These are phyloP conservation scores for Xestobium rufovillosum DNA, from an alignment of 2,888 invertebrate genomes.

Conservation along the genomic window DNA sequence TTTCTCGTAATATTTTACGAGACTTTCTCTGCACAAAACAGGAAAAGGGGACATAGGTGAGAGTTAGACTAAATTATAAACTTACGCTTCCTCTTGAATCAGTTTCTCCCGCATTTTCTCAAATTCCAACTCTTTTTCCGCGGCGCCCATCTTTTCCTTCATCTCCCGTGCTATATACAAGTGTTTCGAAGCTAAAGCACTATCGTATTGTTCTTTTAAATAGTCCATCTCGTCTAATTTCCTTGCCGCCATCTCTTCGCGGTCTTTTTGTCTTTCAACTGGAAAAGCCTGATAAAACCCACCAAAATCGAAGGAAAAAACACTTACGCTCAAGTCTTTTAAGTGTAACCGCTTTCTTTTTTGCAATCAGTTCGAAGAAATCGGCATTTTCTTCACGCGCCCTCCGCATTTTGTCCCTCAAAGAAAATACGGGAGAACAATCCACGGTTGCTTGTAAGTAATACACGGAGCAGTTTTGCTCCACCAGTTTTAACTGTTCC, in stretches of 20 bases:
- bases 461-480: conserved; percentile 34
- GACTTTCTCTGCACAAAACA: conserved; percentile 46
- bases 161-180: conserved; percentile 30
- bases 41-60: too few relatives aligned
- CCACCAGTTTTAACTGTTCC: conserved; percentile 31
- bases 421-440: conserved; percentile 34
- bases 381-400: conserved; percentile 27
- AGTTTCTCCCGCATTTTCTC: conserved; percentile 34
- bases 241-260: conserved; percentile 30
- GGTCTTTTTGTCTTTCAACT: conserved; percentile 35
- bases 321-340: conserved; percentile 37
- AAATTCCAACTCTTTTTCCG: conserved; percentile 30
- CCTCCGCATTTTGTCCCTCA: conserved; percentile 28
- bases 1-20: conserved; percentile 58
- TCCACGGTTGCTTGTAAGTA: conserved; percentile 35
- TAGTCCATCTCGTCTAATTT: conserved; percentile 31
- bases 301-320: conserved; percentile 11
- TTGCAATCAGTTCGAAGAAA: conserved; percentile 33
- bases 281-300: conserved; percentile 11
- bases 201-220: conserved; percentile 35
- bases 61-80: too few relatives aligned
- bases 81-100: conserved; percentile 40
- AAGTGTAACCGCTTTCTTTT: conserved; percentile 35
- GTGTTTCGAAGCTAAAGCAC: conserved; percentile 33
- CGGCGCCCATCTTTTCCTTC: conserved; percentile 31